Conservation (phyloP, 2,113 vertebrate genomes). For the Irena cyanogastra region DNA sequence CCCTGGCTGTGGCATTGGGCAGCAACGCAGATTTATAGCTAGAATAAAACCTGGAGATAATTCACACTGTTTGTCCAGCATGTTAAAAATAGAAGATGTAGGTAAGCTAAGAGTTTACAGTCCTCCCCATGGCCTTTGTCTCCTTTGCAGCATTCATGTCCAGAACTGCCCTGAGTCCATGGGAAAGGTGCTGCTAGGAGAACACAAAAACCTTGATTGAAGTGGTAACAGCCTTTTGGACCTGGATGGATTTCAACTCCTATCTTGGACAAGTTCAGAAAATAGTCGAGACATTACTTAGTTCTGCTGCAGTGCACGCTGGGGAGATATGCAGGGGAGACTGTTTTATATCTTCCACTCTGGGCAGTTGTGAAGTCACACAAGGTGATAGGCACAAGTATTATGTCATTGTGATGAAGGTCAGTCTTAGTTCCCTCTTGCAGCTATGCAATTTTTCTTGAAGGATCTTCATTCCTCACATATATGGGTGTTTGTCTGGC, state of each 20-base stretch:
- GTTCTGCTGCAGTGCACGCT: background rate
- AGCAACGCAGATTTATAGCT: background rate
- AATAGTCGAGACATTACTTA: background rate
- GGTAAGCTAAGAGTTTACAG: background rate
- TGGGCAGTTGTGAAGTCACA: background rate
- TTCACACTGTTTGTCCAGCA: background rate
- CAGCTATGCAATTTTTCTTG: background rate
- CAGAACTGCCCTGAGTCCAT: background rate
- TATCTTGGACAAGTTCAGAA: slow-evolving; percentile 16
- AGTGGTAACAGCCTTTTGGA: background rate
- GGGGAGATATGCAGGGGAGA: background rate
- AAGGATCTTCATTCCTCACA: background rate
- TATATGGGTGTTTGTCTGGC: background rate
- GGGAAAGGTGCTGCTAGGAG: background rate
- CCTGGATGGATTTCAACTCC: background rate
- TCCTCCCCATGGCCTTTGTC: background rate
- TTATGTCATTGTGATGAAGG: background rate
- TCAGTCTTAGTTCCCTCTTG: background rate
- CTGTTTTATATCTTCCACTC: background rate
- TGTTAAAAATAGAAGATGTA: background rate
- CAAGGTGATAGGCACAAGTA: background rate
- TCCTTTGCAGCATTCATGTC: background rate
- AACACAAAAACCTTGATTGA: background rate
- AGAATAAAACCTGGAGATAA: background rate
- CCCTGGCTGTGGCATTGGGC: rapidly evolving